A percentile compares a stretch with the other conserved stretches of the same genome.
These are phyloP conservation scores for Podocnemis expansa DNA, from an alignment of 2,113 vertebrate genomes.

Conservation along the genomic window DNA sequence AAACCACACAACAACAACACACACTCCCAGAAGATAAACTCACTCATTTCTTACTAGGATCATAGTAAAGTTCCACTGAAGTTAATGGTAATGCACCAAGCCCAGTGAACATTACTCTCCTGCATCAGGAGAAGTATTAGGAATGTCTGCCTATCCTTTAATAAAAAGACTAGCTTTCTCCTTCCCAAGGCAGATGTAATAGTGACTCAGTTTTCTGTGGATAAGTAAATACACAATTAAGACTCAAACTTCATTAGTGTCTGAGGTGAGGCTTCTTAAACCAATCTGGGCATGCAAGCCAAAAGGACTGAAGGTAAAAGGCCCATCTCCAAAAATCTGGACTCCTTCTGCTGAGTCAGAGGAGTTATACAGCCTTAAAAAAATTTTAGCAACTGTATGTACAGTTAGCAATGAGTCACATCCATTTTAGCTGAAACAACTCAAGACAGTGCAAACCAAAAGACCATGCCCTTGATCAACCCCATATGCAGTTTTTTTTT, in stretches of 20 bases:
- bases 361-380: background rate
- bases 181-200: background rate
- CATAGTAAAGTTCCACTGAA: background rate
- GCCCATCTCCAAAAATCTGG: background rate
- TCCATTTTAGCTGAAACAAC: background rate
- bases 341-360: fast-evolving
- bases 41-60: background rate
- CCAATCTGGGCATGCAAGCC: background rate
- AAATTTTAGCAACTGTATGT: background rate
- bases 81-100: background rate
- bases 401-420: no score
- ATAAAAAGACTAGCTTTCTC: background rate
- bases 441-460: fast-evolving
- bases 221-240: background rate
- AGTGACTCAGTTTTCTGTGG: background rate
- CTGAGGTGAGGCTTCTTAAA: background rate
- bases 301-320: background rate
- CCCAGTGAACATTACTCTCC: background rate
- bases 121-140: background rate
- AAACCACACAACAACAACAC: no score
- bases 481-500: background rate
- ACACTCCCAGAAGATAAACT: background rate
- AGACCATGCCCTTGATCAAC: fast-evolving
- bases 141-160: background rate
- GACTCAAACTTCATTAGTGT: background rate